phyloP scores from a whole-genome alignment of 2,888 invertebrate genomes.

The Cartodere bifasciata region DNA sequence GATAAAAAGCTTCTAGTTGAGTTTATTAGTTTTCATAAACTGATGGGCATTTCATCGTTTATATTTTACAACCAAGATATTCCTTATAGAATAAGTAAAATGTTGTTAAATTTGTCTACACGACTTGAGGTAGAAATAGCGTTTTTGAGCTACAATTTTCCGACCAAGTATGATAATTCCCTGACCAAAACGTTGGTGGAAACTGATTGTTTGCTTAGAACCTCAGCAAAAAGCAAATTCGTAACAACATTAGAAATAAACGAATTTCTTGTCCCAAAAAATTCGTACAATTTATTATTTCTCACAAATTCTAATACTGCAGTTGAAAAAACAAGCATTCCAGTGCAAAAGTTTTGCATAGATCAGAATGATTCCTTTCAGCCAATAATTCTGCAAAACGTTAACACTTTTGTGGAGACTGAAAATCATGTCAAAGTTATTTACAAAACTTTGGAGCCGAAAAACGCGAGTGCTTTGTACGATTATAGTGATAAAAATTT shows the following conservation, averaged over 20 bases:
- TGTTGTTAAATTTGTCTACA: constrained; percentile 32
- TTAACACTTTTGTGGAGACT: constrained; percentile 24
- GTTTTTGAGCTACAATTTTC: constrained; percentile 54
- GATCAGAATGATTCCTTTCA: constrained; percentile 21
- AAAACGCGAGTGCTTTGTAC: constrained; percentile 18
- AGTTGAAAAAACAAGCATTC: constrained; percentile 22
- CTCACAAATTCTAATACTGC: constrained; percentile 39
- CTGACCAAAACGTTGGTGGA: constrained; percentile 40
- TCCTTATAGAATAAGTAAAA: constrained; percentile 33
- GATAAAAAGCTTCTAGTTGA: constrained; percentile 46
- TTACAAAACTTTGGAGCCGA: constrained; percentile 20
- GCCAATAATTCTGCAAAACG: constrained; percentile 30
- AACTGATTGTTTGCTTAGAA: constrained; percentile 53
- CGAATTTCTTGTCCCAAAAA: constrained; percentile 50
- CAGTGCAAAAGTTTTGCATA: constrained; percentile 30
- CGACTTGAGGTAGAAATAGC: constrained; percentile 36
- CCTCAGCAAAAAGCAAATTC: constrained; percentile 37
- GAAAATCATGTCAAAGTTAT: constrained; percentile 23
- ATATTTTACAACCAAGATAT: constrained; percentile 49
- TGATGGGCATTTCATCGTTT: constrained; percentile 53
- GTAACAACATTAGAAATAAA: constrained; percentile 48
- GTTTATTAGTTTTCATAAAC: constrained; percentile 52
- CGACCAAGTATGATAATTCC: constrained; percentile 37
- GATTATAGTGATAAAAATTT: constrained; percentile 22
- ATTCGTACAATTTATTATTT: constrained; percentile 42